These are phyloP conservation scores for Trichosurus vulpecula DNA, from an alignment of 2,797 vertebrate species.

Conservation along the genomic window DNA sequence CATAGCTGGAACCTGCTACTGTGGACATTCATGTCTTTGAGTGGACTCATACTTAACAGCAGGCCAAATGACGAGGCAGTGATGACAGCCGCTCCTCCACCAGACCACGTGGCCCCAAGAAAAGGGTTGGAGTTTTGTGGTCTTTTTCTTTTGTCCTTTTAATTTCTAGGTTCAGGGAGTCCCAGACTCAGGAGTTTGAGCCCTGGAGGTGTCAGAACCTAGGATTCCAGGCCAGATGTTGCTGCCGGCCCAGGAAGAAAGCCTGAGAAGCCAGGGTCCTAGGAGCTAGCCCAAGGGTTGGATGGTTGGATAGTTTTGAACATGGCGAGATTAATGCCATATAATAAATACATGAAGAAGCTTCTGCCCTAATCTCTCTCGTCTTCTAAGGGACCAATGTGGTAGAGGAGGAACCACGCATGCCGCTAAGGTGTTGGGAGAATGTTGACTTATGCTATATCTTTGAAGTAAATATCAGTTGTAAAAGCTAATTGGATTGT, in stretches of 20 bases:
- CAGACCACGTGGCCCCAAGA: background rate
- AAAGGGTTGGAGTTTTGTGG: background rate
- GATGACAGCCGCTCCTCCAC: background rate
- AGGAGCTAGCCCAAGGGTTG: background rate
- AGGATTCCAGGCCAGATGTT: background rate
- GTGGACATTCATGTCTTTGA: background rate
- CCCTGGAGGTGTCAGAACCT: background rate
- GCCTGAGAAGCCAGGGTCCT: background rate
- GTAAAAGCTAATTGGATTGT: background rate
- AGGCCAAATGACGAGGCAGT: background rate
- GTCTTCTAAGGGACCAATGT: background rate
- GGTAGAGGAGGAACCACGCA: background rate
- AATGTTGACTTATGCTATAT: background rate
- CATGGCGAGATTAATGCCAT: background rate
- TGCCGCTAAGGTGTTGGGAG: background rate
- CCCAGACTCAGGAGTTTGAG: background rate
- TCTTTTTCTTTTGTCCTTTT: background rate
- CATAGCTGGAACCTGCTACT: background rate
- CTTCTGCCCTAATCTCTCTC: background rate
- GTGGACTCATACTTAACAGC: background rate
- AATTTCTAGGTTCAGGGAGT: background rate
- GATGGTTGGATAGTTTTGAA: background rate
- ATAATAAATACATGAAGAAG: background rate
- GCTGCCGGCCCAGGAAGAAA: background rate
- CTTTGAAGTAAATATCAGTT: background rate